Conservation (phyloP, 2,797 vertebrate species). For the Lagocephalus sceleratus region DNA sequence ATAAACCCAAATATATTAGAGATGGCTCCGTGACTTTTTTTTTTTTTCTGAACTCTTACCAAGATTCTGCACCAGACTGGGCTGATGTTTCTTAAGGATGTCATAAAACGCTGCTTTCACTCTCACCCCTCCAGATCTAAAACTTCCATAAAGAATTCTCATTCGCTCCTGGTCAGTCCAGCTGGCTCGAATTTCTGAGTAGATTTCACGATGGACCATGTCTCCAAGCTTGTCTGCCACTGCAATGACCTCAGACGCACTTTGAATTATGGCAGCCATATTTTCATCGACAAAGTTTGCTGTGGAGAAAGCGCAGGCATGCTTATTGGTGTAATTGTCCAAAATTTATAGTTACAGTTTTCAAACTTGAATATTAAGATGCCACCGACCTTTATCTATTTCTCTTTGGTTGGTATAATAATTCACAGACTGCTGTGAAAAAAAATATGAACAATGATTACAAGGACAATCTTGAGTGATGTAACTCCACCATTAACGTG, state of each 20-base stretch:
- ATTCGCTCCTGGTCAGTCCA: accelerated
- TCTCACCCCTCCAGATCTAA: slow-evolving; percentile 1
- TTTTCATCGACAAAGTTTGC: slow-evolving; percentile 43
- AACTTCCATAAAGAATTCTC: background rate
- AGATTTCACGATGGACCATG: slow-evolving; percentile 39
- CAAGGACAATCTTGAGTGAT: no score
- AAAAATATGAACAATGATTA: no score
- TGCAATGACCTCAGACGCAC: slow-evolving; percentile 3
- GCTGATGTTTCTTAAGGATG: slow-evolving; percentile 27
- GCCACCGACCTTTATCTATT: no score
- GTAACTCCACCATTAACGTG: no score
- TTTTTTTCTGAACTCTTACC: slow-evolving; percentile 27
- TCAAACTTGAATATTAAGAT: no score
- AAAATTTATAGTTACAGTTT: no score
- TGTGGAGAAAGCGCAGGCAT: slow-evolving; percentile 11
- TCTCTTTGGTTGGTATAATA: no score
- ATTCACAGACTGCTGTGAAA: no score
- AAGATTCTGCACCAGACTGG: background rate
- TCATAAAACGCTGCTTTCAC: slow-evolving; percentile 63
- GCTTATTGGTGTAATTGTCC: background rate
- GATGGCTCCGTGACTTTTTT: background rate
- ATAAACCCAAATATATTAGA: background rate
- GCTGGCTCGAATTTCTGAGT: background rate
- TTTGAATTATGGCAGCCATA: background rate
- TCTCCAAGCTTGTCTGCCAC: slow-evolving; percentile 32